Base-by-base conservation (phyloP, 2,797 vertebrate species). In the Enteromius afrohamiltoni region DNA sequence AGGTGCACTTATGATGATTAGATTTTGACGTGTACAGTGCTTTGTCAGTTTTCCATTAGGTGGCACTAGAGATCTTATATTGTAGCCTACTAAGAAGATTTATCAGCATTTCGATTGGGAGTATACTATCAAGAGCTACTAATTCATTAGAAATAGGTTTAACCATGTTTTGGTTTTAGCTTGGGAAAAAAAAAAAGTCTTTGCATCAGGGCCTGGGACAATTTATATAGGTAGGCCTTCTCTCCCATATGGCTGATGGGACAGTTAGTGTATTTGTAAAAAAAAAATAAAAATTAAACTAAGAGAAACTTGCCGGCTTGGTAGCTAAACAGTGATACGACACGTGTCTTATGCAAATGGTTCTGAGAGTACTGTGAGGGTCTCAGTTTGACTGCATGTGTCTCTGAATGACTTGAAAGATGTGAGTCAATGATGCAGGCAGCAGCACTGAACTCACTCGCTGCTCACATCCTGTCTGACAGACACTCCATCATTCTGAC, bases 371-470 rank as follows among this genome's bases (percentile, higher is more conserved):
- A 23, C 47, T 51, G 2, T 55, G 71, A 68, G 60, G 47, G 21
- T 81, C 26, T 80, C 67, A n/a, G 37, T 82, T 49, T 75, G 70
- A 75, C 71, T 83, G 47, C 47, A 29, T 37, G 16, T 68, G n/a
- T 67, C n/a, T 62, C 13, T 37, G 49, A 83, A 77, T 69, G 74
- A 77, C 74, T 82, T 65, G 45, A 74, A 55, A 75, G 62, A 76
- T 83, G 82, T 60, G 9, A 70, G 75, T 83, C 82, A 77, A 83
- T 83, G 74, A 78, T 83, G 74, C 65, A 83, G 53, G 75, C 82
- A 79, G 29, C 37, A 86, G 76, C 60, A 73, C 80, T 79, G n/a
- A 68, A 74, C 70, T 79, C 68, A 74, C 75, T 58, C 40, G 16
- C 69, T 55, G 29, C 67, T 81, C 70, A 68, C 82, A 67, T 71